Percentiles rank a stretch among this genome's conserved stretches.
Evolutionary conservation across 2,888 invertebrate genomes (phyloP).

Genomic region (Anagyrus pseudococci): DNA sequence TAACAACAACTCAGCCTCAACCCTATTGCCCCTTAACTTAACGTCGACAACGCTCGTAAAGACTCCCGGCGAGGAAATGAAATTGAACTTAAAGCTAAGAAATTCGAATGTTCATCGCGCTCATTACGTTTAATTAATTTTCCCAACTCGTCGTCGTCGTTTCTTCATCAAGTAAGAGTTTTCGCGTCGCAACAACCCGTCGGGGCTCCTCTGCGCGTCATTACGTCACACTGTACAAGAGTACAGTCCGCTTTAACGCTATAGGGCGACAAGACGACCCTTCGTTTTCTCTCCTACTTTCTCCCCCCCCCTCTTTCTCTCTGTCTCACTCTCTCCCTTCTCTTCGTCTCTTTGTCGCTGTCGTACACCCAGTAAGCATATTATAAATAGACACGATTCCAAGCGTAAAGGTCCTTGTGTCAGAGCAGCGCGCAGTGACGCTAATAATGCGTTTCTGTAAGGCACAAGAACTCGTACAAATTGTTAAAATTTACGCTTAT

Average conservation of each 20-base stretch:
- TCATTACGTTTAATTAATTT: constrained; percentile 31
- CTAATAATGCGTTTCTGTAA: no score
- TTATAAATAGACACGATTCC: background rate
- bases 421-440: background rate
- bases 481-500: no score
- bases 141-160: background rate
- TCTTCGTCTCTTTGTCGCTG: background rate
- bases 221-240: background rate
- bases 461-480: background rate
- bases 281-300: background rate
- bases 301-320: background rate
- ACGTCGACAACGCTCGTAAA: no score
- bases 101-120: constrained; percentile 7
- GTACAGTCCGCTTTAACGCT: background rate
- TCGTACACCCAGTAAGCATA: background rate
- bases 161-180: no score
- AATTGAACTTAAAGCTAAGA: background rate
- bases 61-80: no score
- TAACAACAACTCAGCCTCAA: no score
- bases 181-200: background rate
- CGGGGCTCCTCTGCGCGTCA: background rate
- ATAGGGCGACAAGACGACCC: background rate
- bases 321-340: background rate
- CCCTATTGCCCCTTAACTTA: no score
- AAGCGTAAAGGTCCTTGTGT: background rate